Conservation (phyloP, 1,140 invertebrate genomes). For the Eumeta japonica region DNA sequence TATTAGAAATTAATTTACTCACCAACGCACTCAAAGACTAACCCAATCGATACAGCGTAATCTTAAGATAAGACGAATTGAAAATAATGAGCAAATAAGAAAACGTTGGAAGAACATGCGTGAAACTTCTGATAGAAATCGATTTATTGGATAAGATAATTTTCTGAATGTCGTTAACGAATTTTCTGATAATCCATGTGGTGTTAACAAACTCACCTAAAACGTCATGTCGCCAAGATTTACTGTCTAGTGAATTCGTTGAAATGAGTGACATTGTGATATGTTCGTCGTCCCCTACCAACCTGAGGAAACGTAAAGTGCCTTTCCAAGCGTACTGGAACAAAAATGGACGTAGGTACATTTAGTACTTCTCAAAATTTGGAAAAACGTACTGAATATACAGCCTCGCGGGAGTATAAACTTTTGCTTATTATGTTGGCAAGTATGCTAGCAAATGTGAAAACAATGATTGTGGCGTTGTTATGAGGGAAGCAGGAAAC, state of each 20-base stretch:
- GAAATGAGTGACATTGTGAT: conserved; percentile 4
- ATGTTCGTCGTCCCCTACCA: conserved; percentile 1
- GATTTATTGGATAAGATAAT: conserved; percentile 1
- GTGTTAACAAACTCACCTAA: not conserved
- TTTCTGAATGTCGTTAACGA: not conserved
- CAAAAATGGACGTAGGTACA: too few species aligned
- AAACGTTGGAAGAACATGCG: conserved; percentile 1
- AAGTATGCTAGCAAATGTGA: too few species aligned
- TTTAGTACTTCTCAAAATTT: too few species aligned
- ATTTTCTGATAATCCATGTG: conserved; percentile 4
- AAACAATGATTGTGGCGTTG: too few species aligned
- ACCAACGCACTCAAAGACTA: conserved; percentile 4
- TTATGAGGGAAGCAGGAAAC: too few species aligned
- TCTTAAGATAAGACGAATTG: too few species aligned
- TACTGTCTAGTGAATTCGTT: conserved; percentile 3
- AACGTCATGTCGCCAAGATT: conserved; percentile 1
- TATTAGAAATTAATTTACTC: not conserved
- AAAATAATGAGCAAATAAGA: conserved; percentile 3
- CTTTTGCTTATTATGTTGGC: too few species aligned
- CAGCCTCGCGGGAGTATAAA: too few species aligned
- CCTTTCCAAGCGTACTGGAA: too few species aligned
- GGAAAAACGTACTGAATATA: too few species aligned
- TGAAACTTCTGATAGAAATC: conserved; percentile 1
- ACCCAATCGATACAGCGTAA: conserved; percentile 2
- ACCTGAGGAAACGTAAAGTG: too few species aligned